Percentiles rank a stretch among this genome's conserved stretches.
Evolutionary conservation across 2,888 invertebrate genomes (phyloP).

Genomic region (Drosophila recens): DNA sequence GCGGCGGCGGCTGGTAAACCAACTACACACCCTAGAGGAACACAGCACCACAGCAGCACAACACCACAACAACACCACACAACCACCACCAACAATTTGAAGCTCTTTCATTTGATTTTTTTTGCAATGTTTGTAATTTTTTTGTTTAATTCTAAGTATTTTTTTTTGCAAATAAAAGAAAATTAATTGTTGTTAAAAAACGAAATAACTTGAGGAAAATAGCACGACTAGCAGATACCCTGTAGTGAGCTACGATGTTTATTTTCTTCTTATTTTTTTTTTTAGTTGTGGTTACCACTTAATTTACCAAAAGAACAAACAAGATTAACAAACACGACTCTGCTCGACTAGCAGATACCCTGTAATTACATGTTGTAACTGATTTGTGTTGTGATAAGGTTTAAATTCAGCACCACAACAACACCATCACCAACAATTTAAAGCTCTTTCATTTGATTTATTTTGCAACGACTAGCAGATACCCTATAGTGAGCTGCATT

Average conservation of each 20-base stretch:
- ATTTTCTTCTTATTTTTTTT: no score
- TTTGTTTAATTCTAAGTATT: background rate
- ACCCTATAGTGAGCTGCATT: background rate
- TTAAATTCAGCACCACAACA: background rate
- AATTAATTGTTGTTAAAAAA: slow-evolving; percentile 3
- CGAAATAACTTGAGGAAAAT: no score
- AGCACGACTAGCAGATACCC: no score
- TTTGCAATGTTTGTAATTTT: slow-evolving; percentile 1
- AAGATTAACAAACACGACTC: background rate
- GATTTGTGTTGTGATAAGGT: no score
- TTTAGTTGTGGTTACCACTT: no score
- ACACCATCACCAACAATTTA: background rate
- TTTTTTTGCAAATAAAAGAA: slow-evolving; percentile 27
- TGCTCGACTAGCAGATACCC: background rate
- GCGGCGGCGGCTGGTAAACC: slow-evolving; percentile 52
- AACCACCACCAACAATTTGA: background rate
- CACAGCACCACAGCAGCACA: background rate
- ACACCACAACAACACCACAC: background rate
- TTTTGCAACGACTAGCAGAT: background rate
- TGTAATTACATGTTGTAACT: no score
- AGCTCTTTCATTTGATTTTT: background rate
- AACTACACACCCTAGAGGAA: background rate
- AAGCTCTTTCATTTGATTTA: background rate
- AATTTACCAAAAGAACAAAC: background rate
- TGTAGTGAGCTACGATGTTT: background rate